These are phyloP conservation scores for Cinclus mexicanus DNA, from an alignment of 2,113 vertebrate species.

Conservation along the genomic window DNA sequence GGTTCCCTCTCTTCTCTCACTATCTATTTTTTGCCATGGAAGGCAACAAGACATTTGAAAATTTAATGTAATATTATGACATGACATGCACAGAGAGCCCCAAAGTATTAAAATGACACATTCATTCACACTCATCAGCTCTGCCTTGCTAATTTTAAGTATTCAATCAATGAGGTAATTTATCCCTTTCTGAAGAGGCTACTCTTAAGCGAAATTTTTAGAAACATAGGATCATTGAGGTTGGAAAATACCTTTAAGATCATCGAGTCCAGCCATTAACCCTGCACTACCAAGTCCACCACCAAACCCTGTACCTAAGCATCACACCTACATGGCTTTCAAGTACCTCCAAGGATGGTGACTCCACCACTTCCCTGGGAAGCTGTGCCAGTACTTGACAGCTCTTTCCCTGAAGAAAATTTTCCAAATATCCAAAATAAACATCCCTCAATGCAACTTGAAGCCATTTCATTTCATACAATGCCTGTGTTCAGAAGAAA, in stretches of 20 bases:
- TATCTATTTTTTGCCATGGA: constrained; percentile 39
- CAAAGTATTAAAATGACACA: constrained; percentile 3
- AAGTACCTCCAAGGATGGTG: neutral
- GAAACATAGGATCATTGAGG: neutral
- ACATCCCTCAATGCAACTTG: neutral
- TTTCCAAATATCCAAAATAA: neutral
- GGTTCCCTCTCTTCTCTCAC: neutral
- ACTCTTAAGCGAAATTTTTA: neutral
- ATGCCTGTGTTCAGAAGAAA: neutral
- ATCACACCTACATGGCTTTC: rapidly evolving
- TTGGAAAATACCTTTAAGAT: neutral
- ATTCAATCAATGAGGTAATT: constrained; percentile 25
- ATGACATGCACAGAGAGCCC: neutral
- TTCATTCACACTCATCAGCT: constrained; percentile 16
- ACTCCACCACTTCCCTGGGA: neutral
- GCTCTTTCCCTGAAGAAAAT: neutral
- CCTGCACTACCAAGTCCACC: neutral
- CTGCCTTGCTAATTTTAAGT: constrained; percentile 42
- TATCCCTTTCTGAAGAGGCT: neutral
- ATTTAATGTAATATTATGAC: constrained; percentile 49
- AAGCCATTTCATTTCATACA: neutral
- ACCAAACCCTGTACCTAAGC: neutral
- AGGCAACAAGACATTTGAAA: constrained; percentile 36
- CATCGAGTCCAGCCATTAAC: neutral
- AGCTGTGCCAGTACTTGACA: neutral